Conservation (phyloP, 92 coral and sea anemone genomes). For the Parazoanthus atlanticus region DNA sequence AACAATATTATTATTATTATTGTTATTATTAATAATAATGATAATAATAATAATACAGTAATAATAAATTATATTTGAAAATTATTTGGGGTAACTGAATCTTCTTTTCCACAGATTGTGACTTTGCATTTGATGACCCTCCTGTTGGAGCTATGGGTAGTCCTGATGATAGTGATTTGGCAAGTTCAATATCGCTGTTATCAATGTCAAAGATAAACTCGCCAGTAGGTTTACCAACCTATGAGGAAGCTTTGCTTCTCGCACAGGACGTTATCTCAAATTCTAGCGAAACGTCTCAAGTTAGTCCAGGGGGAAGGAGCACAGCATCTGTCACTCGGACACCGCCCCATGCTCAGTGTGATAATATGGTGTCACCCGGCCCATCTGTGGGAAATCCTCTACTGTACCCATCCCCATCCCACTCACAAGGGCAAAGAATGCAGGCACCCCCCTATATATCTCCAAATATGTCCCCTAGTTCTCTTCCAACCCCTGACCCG, state of each 20-base stretch:
- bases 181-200: conserved; percentile 56
- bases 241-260: conserved; percentile 80
- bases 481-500: conserved; percentile 88
- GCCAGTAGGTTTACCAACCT: conserved; percentile 69
- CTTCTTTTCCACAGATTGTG: conserved; percentile 51
- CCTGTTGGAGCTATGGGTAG: conserved; percentile 60
- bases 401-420: conserved; percentile 66
- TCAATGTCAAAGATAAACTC: conserved; percentile 23
- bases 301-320: conserved; percentile 81
- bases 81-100: too few species aligned
- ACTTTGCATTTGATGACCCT: conserved; percentile 61
- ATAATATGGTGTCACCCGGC: conserved; percentile 13
- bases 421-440: conserved; percentile 58
- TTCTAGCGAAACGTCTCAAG: conserved; percentile 58
- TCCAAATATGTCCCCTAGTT: conserved; percentile 70
- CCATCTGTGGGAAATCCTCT: conserved; percentile 42
- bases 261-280: conserved; percentile 71
- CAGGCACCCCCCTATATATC: conserved; percentile 61
- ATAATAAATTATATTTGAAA: neutral
- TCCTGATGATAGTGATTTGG: conserved; percentile 54
- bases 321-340: conserved; percentile 58
- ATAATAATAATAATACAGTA: neutral
- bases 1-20: too few species aligned
- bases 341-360: conserved; percentile 29
- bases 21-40: too few species aligned